Conservation (phyloP, 53 echinoderm and acorn worm species). For the Holothuria scabra region DNA sequence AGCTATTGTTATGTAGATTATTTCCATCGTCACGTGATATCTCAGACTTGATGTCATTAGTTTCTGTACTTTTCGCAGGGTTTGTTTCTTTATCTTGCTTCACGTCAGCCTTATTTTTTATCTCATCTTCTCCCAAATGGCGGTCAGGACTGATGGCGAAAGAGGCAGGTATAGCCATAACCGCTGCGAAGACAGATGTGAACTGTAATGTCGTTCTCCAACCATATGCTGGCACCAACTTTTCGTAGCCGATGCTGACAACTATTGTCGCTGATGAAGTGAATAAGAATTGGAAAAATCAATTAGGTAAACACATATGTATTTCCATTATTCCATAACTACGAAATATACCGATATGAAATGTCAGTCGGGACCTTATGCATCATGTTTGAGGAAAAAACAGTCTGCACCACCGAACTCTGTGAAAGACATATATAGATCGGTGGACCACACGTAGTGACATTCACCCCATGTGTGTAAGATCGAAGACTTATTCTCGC, state of each 20-base stretch:
- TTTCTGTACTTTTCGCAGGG: background rate
- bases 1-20: background rate
- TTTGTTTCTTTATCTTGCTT: background rate
- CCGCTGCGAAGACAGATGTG: background rate
- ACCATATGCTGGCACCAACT: constrained; percentile 5
- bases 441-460: too few species aligned
- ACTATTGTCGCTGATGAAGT: background rate
- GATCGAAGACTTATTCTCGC: too few species aligned
- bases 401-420: too few species aligned
- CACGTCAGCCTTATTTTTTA: background rate
- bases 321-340: too few species aligned
- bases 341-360: too few species aligned
- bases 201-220: constrained; percentile 12
- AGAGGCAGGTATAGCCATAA: constrained; percentile 19
- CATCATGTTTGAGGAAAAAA: too few species aligned
- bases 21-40: background rate
- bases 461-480: too few species aligned
- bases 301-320: too few species aligned
- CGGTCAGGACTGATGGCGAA: background rate
- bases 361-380: too few species aligned
- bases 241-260: background rate
- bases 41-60: background rate
- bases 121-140: background rate
- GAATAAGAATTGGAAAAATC: too few species aligned
- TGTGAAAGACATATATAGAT: too few species aligned